Conservation (phyloP, 2,797 vertebrate genomes). For the Ataeniobius toweri region DNA sequence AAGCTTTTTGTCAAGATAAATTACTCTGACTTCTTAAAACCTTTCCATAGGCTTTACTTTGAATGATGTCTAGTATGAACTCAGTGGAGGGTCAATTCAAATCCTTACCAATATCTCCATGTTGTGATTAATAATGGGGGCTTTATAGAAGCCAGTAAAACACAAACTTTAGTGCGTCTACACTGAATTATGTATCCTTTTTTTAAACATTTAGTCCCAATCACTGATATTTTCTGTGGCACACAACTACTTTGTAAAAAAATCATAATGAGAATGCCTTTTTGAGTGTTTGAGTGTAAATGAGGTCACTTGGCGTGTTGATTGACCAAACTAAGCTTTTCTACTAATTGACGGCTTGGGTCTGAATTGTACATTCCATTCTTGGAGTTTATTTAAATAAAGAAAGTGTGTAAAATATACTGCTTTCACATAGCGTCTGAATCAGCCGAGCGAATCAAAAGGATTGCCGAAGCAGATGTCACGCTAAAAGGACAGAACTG, state of each 20-base stretch:
- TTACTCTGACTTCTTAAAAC: conserved; percentile 15
- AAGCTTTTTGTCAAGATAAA: conserved; percentile 27
- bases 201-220: conserved; percentile 51
- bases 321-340: conserved; percentile 69
- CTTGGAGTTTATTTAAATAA: conserved; percentile 77
- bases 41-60: conserved; percentile 19
- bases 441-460: neutral
- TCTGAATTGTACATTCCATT: conserved; percentile 73
- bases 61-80: conserved; percentile 8
- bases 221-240: conserved; percentile 70
- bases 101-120: conserved; percentile 21
- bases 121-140: conserved; percentile 14
- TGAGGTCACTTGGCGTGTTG: conserved; percentile 54
- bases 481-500: conserved; percentile 8
- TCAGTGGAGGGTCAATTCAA: conserved; percentile 4
- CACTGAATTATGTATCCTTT: conserved; percentile 65
- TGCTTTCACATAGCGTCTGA: neutral
- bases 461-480: conserved; percentile 8
- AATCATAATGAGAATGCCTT: conserved; percentile 40
- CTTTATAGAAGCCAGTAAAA: conserved; percentile 24
- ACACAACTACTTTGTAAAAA: conserved; percentile 59
- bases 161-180: conserved; percentile 28
- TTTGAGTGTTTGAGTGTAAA: conserved; percentile 30
- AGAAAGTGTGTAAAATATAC: conserved; percentile 60
- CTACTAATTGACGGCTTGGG: conserved; percentile 60